phyloP scores from a whole-genome alignment of 2,888 invertebrate genomes.

The Napeogenes sylphis region DNA sequence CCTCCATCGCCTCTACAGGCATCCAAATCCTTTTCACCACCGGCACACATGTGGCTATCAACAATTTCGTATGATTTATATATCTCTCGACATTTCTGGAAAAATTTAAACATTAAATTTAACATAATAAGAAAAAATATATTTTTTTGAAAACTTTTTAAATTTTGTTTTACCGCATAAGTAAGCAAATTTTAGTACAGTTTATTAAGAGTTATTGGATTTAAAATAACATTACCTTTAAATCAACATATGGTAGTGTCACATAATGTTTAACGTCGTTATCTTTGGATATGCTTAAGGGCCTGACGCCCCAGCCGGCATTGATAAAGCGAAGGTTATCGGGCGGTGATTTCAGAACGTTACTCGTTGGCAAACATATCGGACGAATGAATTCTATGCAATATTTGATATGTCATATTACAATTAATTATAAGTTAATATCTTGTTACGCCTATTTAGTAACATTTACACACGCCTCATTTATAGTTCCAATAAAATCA shows the following conservation, averaged over 20 bases:
- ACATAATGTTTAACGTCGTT: conserved; percentile 43
- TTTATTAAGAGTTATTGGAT: no score
- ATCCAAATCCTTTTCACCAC: conserved; percentile 74
- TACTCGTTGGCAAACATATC: conserved; percentile 43
- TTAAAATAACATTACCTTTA: conserved; percentile 20
- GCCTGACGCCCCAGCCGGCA: conserved; percentile 72
- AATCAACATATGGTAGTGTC: conserved; percentile 34
- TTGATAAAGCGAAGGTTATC: conserved; percentile 37
- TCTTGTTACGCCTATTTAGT: no score
- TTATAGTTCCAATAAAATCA: no score
- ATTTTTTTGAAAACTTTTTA: no score
- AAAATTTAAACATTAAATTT: background rate
- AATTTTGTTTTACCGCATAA: no score
- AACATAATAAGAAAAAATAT: no score
- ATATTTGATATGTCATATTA: no score
- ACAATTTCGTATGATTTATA: conserved; percentile 29
- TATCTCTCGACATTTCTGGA: conserved; percentile 31
- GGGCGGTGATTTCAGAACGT: conserved; percentile 32
- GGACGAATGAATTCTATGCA: conserved; percentile 48
- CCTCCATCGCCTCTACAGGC: conserved; percentile 84
- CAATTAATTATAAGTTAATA: no score
- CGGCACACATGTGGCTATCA: conserved; percentile 45
- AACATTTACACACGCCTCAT: no score
- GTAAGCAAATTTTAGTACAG: no score
- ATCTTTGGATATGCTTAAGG: conserved; percentile 39